Base-by-base conservation (phyloP, 2,888 invertebrate genomes). In the Sclerodermus sp. region DNA sequence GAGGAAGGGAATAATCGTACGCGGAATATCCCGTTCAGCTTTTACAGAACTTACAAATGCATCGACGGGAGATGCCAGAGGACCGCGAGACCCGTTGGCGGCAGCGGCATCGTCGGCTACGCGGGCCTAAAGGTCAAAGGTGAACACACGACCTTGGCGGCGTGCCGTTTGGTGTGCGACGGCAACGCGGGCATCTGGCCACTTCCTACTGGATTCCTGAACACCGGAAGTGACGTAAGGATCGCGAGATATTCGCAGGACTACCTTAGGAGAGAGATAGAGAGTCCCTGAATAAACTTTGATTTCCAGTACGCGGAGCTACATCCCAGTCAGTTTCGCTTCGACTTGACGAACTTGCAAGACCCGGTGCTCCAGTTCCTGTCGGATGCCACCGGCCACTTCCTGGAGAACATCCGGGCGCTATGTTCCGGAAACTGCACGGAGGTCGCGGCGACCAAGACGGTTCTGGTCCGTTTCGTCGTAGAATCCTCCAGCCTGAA, bases 391-490 rank as follows among this genome's bases (percentile, higher is more conserved):
- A 82, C 82, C 12, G 79, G 82, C 0, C 77, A 85, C 14, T 84
- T 86, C 32, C 74, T 83, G 1, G 73, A 79, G 1, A 85, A 86
- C 66, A 66, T 88, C 13, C 63, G 81, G 38, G 81, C 82, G n/a
- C 85, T 85, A 58, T 89, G 89, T 61, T 79, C 77, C 0, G 77
- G 81, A 0, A 77, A 79, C 46, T 84, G 83, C 56, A 14, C 76
- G 69, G 48, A 78, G 74, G 29, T 80, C 79, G 77, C 80, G 79
- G 82, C 37, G 82, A 83, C 1, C 9, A n/a, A n/a, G n/a, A 81
- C 83, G 4, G 79, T 87, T 14, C 75, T 81, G n/a, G 82, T 89
- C 1, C 79, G 81, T 67, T 76, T 89, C 1, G 79, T 78, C 0
- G 81, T 87, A 1, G 78, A 75, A 43, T 80, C 82, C 0, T 66